Conservation (phyloP, 2,888 invertebrate genomes). For the Paralinhomoeus sp. region DNA sequence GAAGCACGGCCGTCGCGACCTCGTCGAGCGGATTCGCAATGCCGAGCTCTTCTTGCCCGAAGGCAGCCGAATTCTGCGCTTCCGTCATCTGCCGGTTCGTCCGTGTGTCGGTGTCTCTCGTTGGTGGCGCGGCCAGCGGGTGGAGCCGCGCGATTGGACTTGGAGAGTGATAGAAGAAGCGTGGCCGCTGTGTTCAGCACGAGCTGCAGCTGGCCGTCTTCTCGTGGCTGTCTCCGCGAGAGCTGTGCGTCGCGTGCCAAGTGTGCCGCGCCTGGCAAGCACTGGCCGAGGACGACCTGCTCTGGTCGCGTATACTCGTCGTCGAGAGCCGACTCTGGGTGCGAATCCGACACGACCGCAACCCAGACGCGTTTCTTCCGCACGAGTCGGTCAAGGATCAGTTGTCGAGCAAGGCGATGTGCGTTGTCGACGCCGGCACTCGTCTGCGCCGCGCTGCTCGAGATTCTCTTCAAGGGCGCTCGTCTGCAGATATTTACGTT, state of each 20-base stretch:
- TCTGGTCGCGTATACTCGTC: constrained; percentile 1
- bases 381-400: too few species aligned
- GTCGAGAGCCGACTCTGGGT: not conserved
- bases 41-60: not conserved
- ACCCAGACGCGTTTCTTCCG: too few species aligned
- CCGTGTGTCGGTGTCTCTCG: too few species aligned
- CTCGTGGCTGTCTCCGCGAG: not conserved
- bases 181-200: not conserved
- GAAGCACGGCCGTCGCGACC: not conserved
- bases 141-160: not conserved
- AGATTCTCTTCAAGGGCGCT: too few species aligned
- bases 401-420: constrained; percentile 3
- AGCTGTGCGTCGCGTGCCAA: not conserved
- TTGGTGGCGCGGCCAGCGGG: not conserved
- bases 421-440: not conserved
- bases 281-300: constrained; percentile 2
- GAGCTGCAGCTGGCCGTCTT: not conserved
- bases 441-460: too few species aligned
- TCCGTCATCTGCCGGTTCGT: not conserved
- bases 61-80: not conserved
- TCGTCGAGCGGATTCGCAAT: not conserved
- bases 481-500: too few species aligned
- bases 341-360: constrained; percentile 1
- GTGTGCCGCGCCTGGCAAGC: not conserved
- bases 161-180: not conserved